These are phyloP conservation scores for Philonicus albiceps DNA, from an alignment of 2,888 invertebrate genomes.

Conservation along the genomic window DNA sequence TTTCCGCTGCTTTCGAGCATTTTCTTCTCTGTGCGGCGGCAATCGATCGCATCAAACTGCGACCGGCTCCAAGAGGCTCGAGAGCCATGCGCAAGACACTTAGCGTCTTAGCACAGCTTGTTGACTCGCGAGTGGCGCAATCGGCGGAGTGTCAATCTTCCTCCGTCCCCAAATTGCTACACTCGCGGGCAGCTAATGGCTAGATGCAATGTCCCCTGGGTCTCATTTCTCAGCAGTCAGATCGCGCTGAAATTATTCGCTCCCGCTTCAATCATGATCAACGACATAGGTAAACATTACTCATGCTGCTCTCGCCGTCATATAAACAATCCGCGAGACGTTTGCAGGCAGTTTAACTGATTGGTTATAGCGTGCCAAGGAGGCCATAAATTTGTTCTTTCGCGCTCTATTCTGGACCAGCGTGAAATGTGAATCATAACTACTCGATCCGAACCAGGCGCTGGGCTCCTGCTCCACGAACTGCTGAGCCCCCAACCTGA, in stretches of 20 bases:
- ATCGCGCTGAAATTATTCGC: slow-evolving; percentile 18
- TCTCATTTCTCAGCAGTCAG: slow-evolving; percentile 1
- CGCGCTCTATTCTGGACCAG: slow-evolving; percentile 13
- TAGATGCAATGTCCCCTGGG: slow-evolving; percentile 4
- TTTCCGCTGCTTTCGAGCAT: slow-evolving; percentile 20
- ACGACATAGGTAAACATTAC: slow-evolving; percentile 36
- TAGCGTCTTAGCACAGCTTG: neutral
- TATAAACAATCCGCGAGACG: slow-evolving; percentile 36
- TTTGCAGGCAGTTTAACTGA: slow-evolving; percentile 37
- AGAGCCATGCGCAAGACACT: slow-evolving; percentile 6
- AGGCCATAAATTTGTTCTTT: slow-evolving; percentile 39
- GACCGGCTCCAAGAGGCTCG: neutral
- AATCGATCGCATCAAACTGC: neutral
- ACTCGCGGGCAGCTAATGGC: slow-evolving; percentile 1
- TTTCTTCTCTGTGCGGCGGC: neutral
- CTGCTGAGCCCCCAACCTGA: neutral
- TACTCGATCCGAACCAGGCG: neutral
- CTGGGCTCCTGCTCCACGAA: neutral
- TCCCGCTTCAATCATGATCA: slow-evolving; percentile 33
- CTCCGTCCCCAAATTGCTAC: slow-evolving; percentile 21
- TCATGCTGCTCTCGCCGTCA: slow-evolving; percentile 31
- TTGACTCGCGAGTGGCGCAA: slow-evolving; percentile 16
- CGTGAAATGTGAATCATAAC: slow-evolving; percentile 33
- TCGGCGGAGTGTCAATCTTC: slow-evolving; percentile 20
- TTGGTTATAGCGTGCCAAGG: slow-evolving; percentile 39